Evolutionary conservation across 1,140 invertebrate species (phyloP).

Genomic region (Cylas formicarius): DNA sequence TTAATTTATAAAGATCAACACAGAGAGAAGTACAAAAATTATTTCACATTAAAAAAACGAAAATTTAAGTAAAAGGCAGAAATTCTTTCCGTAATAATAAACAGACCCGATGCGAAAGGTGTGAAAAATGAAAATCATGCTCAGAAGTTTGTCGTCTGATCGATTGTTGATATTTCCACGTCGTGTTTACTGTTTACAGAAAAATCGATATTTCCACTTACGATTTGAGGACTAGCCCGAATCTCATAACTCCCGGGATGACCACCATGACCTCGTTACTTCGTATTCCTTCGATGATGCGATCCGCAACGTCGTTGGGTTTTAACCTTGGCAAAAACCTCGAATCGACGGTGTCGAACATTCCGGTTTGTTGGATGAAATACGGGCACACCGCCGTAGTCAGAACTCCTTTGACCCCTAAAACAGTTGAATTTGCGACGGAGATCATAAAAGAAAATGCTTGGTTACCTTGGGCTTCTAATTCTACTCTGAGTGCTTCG

Average conservation of each 20-base stretch:
- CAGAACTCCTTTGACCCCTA: conserved; percentile 60
- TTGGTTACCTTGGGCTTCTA: conserved; percentile 47
- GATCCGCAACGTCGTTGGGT: conserved; percentile 78
- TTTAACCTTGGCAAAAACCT: conserved; percentile 77
- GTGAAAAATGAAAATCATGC: conserved; percentile 2
- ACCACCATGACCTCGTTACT: conserved; percentile 71
- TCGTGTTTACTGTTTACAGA: neutral
- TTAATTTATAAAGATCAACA: too few species aligned
- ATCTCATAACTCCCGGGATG: conserved; percentile 65
- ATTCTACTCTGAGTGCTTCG: conserved; percentile 73
- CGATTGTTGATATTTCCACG: neutral
- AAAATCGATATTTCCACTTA: conserved; percentile 40
- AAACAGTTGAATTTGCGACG: too few species aligned
- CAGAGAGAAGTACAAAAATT: too few species aligned
- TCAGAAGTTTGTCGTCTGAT: too few species aligned
- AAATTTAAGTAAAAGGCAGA: too few species aligned
- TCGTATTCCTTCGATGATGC: conserved; percentile 73
- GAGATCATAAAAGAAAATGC: conserved; percentile 42
- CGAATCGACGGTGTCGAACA: conserved; percentile 85
- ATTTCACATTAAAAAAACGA: too few species aligned
- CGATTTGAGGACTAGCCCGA: conserved; percentile 62
- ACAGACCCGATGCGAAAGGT: neutral
- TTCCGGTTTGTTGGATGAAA: conserved; percentile 86
- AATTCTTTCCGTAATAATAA: too few species aligned
- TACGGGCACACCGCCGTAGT: conserved; percentile 90